Percentiles rank a stretch among this genome's conserved stretches.
phyloP scores from a whole-genome alignment of 2,888 invertebrate genomes.

The Erannis defoliaria region DNA sequence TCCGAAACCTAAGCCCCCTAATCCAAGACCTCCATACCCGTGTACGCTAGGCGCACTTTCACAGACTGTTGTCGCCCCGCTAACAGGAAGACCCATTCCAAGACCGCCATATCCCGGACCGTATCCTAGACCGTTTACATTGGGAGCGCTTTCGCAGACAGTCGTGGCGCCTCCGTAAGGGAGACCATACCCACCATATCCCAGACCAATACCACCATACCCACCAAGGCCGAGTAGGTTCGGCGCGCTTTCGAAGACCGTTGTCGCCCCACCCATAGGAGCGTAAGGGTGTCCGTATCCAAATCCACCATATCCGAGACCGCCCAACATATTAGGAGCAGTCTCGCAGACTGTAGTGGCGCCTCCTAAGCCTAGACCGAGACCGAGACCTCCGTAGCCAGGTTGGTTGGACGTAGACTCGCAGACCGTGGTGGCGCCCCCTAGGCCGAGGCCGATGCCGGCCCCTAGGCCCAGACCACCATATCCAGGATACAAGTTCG shows the following conservation, averaged over 20 bases:
- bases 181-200: neutral
- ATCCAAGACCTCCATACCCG: slow-evolving; percentile 7
- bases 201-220: slow-evolving; percentile 3
- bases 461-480: slow-evolving; percentile 20
- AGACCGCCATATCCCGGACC: slow-evolving; percentile 26
- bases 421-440: slow-evolving; percentile 33
- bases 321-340: slow-evolving; percentile 2
- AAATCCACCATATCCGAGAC: neutral
- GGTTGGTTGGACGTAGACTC: neutral
- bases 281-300: neutral
- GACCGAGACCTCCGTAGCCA: slow-evolving; percentile 1
- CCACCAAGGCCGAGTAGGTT: neutral
- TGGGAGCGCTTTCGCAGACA: slow-evolving; percentile 4
- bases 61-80: neutral
- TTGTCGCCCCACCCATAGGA: slow-evolving; percentile 26
- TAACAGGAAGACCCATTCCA: neutral
- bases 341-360: slow-evolving; percentile 34
- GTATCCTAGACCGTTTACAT: slow-evolving; percentile 5
- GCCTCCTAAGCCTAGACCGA: slow-evolving; percentile 33
- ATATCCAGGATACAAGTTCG: slow-evolving; percentile 45
- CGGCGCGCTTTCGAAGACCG: slow-evolving; percentile 20
- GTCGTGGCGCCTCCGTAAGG: slow-evolving; percentile 6
- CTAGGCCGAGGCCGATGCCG: slow-evolving; percentile 16
- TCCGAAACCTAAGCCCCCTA: slow-evolving; percentile 14
- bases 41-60: neutral